Base-by-base conservation (phyloP, 2,797 vertebrate species). In the Eutrigla gurnardus region DNA sequence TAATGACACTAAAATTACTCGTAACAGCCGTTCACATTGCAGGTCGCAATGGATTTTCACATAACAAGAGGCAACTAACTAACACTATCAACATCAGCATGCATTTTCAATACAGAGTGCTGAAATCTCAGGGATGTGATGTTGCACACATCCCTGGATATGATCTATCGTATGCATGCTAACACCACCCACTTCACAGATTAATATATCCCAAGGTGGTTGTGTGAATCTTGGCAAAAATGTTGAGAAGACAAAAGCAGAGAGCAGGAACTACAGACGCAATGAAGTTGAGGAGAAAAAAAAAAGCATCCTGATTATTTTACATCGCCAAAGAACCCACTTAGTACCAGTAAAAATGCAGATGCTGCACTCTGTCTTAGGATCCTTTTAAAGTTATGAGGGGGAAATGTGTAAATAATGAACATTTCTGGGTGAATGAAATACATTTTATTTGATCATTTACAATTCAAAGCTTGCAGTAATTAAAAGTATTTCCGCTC, bases 131-230 rank as follows among this genome's bases (percentile, higher is more conserved):
- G 37, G 37, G 33, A 67, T 11, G 33, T 58, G 33, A 49, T 33
- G 49, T n/a, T 3, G 50, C 50, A 15, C 0, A 61, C 49, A 70
- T 70, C 9, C 6, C 17, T 39, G 60, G 60, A 11, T 9, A 65
- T 59, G 42, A 69, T 32, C 36, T 14, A 17, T 47, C 46, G 37
- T 43, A 10, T 53, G 62, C 6, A 53, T 18, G 45, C 25, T 42
- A 8, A 46, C 53, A 49, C 18, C 36, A 53, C 11, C 13, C 32
- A 75, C 59, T 68, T 68, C 42, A 79, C 59, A 65, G 67, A 49
- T 49, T 49, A 25, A 54, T 33, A 43, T 7, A 57, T 7, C 70
- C 37, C 18, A 4, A n/a, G 75, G 43, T 33, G 58, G 61, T 61
- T 46, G 69, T 37, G 43, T 43, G 3, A 70, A 50, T 70, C 49